These are phyloP conservation scores for Stercorarius parasiticus DNA, from an alignment of 2,113 vertebrate species.

Conservation along the genomic window DNA sequence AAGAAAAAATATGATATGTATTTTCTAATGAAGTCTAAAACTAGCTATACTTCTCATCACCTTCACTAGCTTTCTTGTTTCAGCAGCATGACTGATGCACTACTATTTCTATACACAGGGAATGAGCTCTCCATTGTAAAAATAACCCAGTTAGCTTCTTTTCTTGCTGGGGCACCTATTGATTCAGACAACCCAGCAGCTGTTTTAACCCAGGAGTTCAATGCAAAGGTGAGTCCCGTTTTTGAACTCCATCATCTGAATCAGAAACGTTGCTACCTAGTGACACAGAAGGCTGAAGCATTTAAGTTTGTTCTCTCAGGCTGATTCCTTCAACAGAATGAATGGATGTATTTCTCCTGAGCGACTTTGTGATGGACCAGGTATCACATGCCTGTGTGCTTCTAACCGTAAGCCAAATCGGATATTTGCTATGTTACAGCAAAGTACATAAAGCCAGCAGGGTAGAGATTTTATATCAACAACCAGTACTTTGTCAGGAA, in stretches of 20 bases:
- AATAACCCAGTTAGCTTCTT: background rate
- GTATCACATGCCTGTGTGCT: background rate
- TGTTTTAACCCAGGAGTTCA: background rate
- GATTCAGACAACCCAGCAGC: background rate
- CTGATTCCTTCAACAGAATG: background rate
- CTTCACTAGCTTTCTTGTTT: background rate
- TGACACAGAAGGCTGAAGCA: background rate
- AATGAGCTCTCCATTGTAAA: background rate
- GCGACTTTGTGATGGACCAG: background rate
- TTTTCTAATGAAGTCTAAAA: background rate
- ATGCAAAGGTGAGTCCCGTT: background rate
- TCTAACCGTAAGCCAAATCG: background rate
- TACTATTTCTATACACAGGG: background rate
- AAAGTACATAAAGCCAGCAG: background rate
- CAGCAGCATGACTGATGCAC: background rate
- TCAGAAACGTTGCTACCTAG: background rate
- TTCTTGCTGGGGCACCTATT: background rate
- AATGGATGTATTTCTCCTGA: background rate
- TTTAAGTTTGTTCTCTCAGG: background rate
- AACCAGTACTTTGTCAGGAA: background rate
- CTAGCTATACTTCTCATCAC: background rate
- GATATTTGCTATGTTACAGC: background rate
- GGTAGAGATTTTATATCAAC: background rate
- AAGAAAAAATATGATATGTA: background rate
- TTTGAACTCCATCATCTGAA: background rate